Evolutionary conservation across 2,797 vertebrate species (phyloP), one percentile per base, ranked within the genome.

Genomic region (Eutrigla gurnardus): DNA sequence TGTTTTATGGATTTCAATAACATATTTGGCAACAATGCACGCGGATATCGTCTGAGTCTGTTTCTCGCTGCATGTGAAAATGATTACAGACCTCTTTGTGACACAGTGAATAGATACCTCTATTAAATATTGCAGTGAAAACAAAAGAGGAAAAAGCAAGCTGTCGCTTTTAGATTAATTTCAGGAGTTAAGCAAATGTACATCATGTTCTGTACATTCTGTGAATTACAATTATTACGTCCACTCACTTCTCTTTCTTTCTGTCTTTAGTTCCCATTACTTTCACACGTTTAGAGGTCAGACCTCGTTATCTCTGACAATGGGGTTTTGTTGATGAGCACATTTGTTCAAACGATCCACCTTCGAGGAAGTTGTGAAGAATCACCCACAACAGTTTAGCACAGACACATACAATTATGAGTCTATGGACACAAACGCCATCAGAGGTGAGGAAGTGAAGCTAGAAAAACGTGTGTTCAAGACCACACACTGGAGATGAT

Each of bases 201-300:
- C 7, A 10, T 53, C 5, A 52, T 6, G 33, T 45, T 79, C 43
- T n/a, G 6, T 58, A 54, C 12, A 52, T 18, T 40, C 32, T 14
- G 4, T 36, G 12, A 67, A 53, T 65, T 32, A 55, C 39, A 17
- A 49, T 62, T 43, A 65, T 45, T 77, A 54, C 70, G 61, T 50
- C 70, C 61, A 52, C 40, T 42, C 42, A 60, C 65, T 77, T 81
- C 77, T 65, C 59, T 58, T 58, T 49, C 25, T 62, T 17, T 77
- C 57, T 57, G 36, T n/a, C 45, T 71, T 42, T 61, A 78, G 40
- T 77, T 86, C 64, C 18, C 12, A 5, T 82, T 81, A 62, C 33
- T 59, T 70, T 73, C 45, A 65, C 15, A 71, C 46, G 70, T 57
- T 68, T 25, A 9, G 65, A 68, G 40, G 47, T 3, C 68, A 47